Evolutionary conservation across 2,113 vertebrate species (phyloP).

Genomic region (Poicephalus meyeri): DNA sequence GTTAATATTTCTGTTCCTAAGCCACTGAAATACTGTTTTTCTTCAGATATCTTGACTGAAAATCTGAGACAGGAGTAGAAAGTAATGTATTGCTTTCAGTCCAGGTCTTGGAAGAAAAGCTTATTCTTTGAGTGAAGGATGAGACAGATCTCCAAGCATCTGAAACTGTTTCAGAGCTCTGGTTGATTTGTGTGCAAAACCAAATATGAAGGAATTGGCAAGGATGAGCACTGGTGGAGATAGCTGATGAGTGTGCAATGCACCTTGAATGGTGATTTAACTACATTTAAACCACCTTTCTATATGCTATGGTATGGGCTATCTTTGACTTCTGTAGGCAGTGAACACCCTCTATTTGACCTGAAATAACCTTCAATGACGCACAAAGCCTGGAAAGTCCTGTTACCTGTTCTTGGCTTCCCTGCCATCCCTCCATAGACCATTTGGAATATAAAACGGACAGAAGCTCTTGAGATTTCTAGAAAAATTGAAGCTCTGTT

Average conservation of each 20-base stretch:
- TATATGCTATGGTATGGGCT: neutral
- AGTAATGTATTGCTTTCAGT: neutral
- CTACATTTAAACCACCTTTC: neutral
- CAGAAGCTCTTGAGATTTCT: neutral
- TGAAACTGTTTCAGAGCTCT: neutral
- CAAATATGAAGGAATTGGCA: neutral
- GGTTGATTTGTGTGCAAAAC: neutral
- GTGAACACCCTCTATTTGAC: neutral
- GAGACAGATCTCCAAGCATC: neutral
- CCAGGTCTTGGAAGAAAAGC: neutral
- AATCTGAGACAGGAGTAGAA: neutral
- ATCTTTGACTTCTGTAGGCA: neutral
- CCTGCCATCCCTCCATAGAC: accelerated
- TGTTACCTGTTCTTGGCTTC: neutral
- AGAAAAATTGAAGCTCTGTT: neutral
- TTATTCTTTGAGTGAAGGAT: neutral
- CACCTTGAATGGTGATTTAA: neutral
- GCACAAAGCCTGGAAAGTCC: constrained; percentile 29
- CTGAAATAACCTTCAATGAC: constrained; percentile 23
- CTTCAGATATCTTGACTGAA: neutral
- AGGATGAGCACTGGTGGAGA: neutral
- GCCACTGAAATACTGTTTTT: neutral
- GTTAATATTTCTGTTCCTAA: neutral
- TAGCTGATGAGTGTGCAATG: neutral
- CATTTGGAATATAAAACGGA: neutral